Base-by-base conservation (phyloP, 37 sponge, comb jelly and placozoan species). In the Hormiphora californensis region DNA sequence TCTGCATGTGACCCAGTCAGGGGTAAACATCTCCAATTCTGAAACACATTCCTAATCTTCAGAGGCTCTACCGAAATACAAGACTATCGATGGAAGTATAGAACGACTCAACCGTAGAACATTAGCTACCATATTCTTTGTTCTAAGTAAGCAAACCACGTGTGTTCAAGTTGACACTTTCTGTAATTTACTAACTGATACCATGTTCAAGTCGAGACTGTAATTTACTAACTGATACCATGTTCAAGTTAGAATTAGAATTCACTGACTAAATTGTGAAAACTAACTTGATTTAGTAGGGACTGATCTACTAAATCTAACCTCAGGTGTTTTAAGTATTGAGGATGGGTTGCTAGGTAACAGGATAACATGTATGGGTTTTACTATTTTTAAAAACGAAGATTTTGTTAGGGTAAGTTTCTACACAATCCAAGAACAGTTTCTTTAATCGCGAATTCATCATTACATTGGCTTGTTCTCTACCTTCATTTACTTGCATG, bases 61-160 rank as follows among this genome's bases (percentile, higher is more conserved):
- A 57, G 61, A 30, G 7, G 61, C 61, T 5, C n/a, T 57, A 21
- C 61, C 61, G 27, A 57, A 57, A 30, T 57, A 57, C 23, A 57
- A 57, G 23, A 57, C 61, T 5, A 57, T 57, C 9, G 61, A 57
- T 15, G 61, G 61, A 21, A 4, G 30, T 5, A 57, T 57, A 5
- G 61, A 57, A 15, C n/a, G 61, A 57, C 61, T 57, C 3, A 57
- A 57, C 61, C n/a, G 61, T 5, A 57, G 61, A 15, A 57, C 61
- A 21, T 12, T 57, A 30, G 27, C 61, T 5, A 57, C 61, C 27
- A 57, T 57, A 21, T 57, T 57, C 61, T 28, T 57, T 4, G 5
- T 57, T 28, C 61, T 57, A 5, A 28, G 61, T 57, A 12, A 57
- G 61, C 23, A 28, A 49, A 9, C 15, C 53, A 17, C 15, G 53